Evolutionary conservation across 2,113 vertebrate species (phyloP).

Genomic region (Opisthocomus hoazin): DNA sequence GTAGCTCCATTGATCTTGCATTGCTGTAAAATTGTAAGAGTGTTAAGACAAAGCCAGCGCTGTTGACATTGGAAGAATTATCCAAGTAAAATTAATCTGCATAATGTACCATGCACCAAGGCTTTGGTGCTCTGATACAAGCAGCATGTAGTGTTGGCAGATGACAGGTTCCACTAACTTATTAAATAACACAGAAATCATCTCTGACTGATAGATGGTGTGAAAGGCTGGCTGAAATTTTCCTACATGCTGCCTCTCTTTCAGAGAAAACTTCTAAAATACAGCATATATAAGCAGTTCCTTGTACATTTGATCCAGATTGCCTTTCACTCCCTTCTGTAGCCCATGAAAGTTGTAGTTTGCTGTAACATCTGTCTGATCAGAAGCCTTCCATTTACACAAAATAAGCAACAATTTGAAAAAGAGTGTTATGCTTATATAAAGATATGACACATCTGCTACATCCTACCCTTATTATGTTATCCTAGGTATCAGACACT

Average conservation of each 20-base stretch:
- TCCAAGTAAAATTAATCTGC: background rate
- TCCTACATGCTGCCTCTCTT: background rate
- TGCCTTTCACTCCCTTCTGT: background rate
- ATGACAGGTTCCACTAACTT: background rate
- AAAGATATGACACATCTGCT: background rate
- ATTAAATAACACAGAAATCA: background rate
- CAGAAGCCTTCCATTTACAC: background rate
- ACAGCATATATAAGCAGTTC: background rate
- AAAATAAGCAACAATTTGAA: background rate
- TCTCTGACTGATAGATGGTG: background rate
- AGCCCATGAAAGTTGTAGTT: background rate
- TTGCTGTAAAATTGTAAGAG: background rate
- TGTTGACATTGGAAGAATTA: background rate
- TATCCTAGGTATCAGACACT: background rate
- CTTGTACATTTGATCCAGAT: background rate
- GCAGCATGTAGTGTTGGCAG: background rate
- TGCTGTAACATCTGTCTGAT: background rate
- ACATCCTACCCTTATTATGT: background rate
- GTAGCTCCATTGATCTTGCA: background rate
- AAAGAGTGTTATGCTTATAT: background rate
- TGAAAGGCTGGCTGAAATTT: background rate
- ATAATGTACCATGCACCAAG: background rate
- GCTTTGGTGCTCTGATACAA: background rate
- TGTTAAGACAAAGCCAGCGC: background rate
- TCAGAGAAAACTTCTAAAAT: background rate